Evolutionary conservation across 2,888 invertebrate genomes (phyloP).

Genomic region (Netelia fuscicornis): DNA sequence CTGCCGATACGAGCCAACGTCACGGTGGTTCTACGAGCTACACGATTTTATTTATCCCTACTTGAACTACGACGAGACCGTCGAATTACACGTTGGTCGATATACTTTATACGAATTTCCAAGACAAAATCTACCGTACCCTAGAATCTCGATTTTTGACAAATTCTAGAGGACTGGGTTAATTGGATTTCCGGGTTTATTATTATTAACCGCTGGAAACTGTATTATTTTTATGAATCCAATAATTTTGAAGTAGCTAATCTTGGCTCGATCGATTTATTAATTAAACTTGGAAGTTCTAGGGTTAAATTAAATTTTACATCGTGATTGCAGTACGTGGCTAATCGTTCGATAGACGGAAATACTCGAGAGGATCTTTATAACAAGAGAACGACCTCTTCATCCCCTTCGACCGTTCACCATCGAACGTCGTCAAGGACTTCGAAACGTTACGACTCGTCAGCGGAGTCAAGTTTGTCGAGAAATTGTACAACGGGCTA

Average conservation of each 20-base stretch:
- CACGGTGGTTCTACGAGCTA: slow-evolving; percentile 74
- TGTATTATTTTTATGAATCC: too few species aligned
- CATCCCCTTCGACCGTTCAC: neutral
- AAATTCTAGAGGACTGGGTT: neutral
- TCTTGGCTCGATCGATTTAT: too few species aligned
- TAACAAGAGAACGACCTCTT: neutral
- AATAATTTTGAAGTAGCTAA: too few species aligned
- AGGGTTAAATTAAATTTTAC: slow-evolving; percentile 19
- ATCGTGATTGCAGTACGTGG: slow-evolving; percentile 30
- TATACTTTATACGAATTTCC: slow-evolving; percentile 11
- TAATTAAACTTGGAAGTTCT: neutral
- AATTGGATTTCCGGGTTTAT: neutral
- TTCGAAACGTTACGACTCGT: neutral
- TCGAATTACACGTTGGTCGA: slow-evolving; percentile 72
- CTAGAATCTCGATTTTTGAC: neutral
- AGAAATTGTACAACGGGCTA: slow-evolving; percentile 18
- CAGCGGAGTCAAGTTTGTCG: slow-evolving; percentile 16
- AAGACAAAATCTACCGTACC: neutral
- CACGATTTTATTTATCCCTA: slow-evolving; percentile 75
- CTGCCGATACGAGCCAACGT: slow-evolving; percentile 57
- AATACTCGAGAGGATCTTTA: neutral
- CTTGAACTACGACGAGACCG: slow-evolving; percentile 74
- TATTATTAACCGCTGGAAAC: too few species aligned
- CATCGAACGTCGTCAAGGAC: slow-evolving; percentile 12
- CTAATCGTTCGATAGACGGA: slow-evolving; percentile 23